Evolutionary conservation across 1,140 invertebrate genomes (phyloP).

Genomic region (Hermetia illucens): DNA sequence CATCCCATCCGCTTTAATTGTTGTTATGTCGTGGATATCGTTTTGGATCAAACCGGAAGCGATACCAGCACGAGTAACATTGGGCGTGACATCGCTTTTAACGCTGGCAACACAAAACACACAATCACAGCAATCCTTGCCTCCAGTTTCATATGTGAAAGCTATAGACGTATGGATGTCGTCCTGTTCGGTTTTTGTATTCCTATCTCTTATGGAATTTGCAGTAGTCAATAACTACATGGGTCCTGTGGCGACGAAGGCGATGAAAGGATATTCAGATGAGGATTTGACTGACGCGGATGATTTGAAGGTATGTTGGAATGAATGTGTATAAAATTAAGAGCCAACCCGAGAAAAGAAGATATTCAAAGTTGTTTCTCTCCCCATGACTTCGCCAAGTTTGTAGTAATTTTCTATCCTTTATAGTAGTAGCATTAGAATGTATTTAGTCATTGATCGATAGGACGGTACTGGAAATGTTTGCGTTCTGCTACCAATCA

Average conservation of each 20-base stretch:
- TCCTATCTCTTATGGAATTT: conserved; percentile 84
- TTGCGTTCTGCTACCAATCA: too few species aligned
- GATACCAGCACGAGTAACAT: conserved; percentile 43
- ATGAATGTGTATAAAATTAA: too few species aligned
- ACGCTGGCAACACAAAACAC: conserved; percentile 80
- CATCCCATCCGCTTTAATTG: conserved; percentile 77
- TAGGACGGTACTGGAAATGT: too few species aligned
- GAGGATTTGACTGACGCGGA: conserved; percentile 64
- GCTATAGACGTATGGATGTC: conserved; percentile 92
- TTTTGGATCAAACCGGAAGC: conserved; percentile 89
- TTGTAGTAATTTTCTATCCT: too few species aligned
- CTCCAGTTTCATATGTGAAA: conserved; percentile 81
- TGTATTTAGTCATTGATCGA: too few species aligned
- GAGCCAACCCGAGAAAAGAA: not conserved
- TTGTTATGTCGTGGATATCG: conserved; percentile 87
- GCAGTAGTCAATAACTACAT: conserved; percentile 86
- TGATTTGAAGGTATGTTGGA: conserved; percentile 66
- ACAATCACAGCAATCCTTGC: conserved; percentile 77
- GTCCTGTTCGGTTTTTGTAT: conserved; percentile 82
- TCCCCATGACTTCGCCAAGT: too few species aligned
- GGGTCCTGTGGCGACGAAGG: conserved; percentile 73
- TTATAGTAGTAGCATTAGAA: too few species aligned
- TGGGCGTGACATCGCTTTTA: conserved; percentile 66
- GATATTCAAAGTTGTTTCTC: not conserved
- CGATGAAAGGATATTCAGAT: conserved; percentile 81